These are phyloP conservation scores for Philhelius pedissequus DNA, from an alignment of 2,888 invertebrate genomes.

Conservation along the genomic window DNA sequence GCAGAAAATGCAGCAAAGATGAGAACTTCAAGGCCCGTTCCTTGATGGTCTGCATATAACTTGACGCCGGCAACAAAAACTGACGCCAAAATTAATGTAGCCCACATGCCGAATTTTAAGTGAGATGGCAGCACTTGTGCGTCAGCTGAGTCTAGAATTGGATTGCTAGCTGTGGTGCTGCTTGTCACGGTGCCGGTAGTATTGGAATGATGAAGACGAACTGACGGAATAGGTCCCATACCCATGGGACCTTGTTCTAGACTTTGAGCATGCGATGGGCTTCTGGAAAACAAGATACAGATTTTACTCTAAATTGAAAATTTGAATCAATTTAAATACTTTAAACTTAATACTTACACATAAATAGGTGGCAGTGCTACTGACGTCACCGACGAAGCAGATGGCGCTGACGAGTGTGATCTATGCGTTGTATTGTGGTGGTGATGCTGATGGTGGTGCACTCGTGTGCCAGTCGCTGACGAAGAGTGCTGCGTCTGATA, in stretches of 20 bases:
- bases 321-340: not conserved
- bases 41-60: constrained; percentile 85
- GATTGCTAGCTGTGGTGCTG: constrained; percentile 40
- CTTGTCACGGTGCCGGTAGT: constrained; percentile 39
- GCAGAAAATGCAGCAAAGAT: constrained; percentile 84
- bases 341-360: constrained; percentile 53
- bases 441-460: constrained; percentile 57
- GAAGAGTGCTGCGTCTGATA: constrained; percentile 66
- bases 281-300: constrained; percentile 58
- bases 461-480: constrained; percentile 8
- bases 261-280: constrained; percentile 69
- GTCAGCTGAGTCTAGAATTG: constrained; percentile 56
- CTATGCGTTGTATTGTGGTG: constrained; percentile 52
- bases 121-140: constrained; percentile 81
- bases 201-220: constrained; percentile 58
- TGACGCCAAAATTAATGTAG: constrained; percentile 85
- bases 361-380: constrained; percentile 72
- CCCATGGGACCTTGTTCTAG: constrained; percentile 71
- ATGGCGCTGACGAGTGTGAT: constrained; percentile 26
- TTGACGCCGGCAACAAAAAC: constrained; percentile 86
- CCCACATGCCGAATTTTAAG: constrained; percentile 86
- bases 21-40: constrained; percentile 82
- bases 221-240: constrained; percentile 63
- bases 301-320: not conserved
- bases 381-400: constrained; percentile 67